These are phyloP conservation scores for Trissolcus brochymenae DNA, from an alignment of 2,888 invertebrate genomes.

Conservation along the genomic window DNA sequence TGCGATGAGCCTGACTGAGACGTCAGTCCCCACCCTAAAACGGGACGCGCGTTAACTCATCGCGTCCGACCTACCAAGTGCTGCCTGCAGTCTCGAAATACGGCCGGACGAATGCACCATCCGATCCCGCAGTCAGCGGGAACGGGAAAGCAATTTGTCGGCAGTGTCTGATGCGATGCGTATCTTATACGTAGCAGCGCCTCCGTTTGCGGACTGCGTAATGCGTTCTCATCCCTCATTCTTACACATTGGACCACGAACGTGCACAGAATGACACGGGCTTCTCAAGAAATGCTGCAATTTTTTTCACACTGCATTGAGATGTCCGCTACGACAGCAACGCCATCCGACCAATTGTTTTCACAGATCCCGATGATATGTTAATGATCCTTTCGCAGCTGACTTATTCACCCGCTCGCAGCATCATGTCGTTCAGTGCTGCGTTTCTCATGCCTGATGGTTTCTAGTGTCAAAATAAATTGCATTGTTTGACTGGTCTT, in stretches of 20 bases:
- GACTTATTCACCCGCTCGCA: neutral
- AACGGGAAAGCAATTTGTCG: conserved; percentile 70
- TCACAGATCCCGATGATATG: conserved; percentile 38
- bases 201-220: conserved; percentile 68
- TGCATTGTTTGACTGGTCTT: no score
- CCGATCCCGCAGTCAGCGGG: conserved; percentile 54
- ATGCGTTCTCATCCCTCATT: conserved; percentile 68
- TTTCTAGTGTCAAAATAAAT: no score
- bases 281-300: conserved; percentile 28
- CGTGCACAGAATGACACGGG: conserved; percentile 45
- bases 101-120: conserved; percentile 57
- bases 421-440: no score
- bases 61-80: conserved; percentile 56
- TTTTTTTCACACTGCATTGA: conserved; percentile 47
- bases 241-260: conserved; percentile 62
- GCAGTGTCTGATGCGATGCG: conserved; percentile 68
- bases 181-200: conserved; percentile 67
- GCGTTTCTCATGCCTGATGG: no score
- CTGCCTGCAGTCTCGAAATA: conserved; percentile 48
- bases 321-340: conserved; percentile 14
- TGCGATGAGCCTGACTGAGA: conserved; percentile 66
- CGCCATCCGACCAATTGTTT: conserved; percentile 33
- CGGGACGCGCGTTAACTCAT: conserved; percentile 59
- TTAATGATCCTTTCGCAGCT: conserved; percentile 32
- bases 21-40: conserved; percentile 66